Evolutionary conservation across 2,113 vertebrate species (phyloP).

Genomic region (Empidonax traillii): DNA sequence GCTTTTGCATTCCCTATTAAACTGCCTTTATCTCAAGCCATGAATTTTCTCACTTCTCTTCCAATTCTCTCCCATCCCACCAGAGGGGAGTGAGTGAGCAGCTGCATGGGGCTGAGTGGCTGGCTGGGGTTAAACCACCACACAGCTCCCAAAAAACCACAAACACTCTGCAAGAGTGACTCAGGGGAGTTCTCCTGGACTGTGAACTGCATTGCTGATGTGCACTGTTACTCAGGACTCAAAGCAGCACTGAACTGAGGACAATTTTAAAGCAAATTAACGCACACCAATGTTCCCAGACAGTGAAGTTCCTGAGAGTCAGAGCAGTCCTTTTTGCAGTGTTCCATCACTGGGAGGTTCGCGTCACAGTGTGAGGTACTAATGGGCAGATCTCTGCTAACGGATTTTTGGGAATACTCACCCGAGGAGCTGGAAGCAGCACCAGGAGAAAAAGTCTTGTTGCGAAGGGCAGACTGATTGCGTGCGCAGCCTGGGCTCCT

Average conservation of each 20-base stretch:
- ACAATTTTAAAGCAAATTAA: not conserved
- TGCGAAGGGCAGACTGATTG: constrained; percentile 80
- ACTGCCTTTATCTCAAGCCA: not conserved
- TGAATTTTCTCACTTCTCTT: not conserved
- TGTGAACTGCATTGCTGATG: not conserved
- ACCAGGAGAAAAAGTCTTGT: constrained; percentile 75
- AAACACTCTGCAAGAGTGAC: not conserved
- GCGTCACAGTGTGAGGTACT: rapidly evolving
- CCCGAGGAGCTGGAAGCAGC: constrained; percentile 72
- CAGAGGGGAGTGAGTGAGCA: not conserved
- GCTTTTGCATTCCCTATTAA: not conserved
- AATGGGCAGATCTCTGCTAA: rapidly evolving
- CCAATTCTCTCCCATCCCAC: not conserved
- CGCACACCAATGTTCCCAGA: not conserved
- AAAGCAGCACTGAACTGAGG: not conserved
- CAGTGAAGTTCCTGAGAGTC: not conserved
- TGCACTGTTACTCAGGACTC: not conserved
- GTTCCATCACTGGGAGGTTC: not conserved
- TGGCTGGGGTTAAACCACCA: not conserved
- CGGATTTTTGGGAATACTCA: not conserved
- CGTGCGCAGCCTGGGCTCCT: constrained; percentile 89
- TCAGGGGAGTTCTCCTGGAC: not conserved
- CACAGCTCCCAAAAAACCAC: not conserved
- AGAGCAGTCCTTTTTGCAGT: not conserved
- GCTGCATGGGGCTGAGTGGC: not conserved